These are phyloP conservation scores for Drosophila falleni DNA, from an alignment of 2,888 invertebrate genomes.

Conservation along the genomic window DNA sequence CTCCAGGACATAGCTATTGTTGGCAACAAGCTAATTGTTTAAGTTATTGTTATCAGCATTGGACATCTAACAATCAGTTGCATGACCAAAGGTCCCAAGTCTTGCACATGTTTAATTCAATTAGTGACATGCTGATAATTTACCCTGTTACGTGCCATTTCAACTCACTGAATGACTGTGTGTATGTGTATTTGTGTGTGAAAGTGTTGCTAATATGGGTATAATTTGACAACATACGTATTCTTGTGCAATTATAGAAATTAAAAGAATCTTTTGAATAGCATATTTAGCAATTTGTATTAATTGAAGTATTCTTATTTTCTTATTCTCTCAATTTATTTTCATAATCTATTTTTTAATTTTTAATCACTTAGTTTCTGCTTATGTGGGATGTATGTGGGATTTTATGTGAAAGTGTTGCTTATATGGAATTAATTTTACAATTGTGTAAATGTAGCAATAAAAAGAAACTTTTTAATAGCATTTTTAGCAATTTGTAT, in stretches of 20 bases:
- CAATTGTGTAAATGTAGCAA: too few species aligned
- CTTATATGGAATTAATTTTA: too few species aligned
- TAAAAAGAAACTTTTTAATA: too few species aligned
- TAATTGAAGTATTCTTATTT: neutral
- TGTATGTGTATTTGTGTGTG: neutral
- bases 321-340: too few species aligned
- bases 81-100: slow-evolving; percentile 41
- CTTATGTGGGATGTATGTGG: too few species aligned
- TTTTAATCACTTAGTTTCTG: neutral
- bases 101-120: slow-evolving; percentile 60
- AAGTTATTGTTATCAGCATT: slow-evolving; percentile 60
- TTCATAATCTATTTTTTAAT: neutral
- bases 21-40: slow-evolving; percentile 52
- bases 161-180: slow-evolving; percentile 27
- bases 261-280: too few species aligned
- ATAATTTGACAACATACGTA: slow-evolving; percentile 4
- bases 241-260: neutral
- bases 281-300: neutral
- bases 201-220: slow-evolving; percentile 30
- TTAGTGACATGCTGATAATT: slow-evolving; percentile 61
- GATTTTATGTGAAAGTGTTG: too few species aligned
- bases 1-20: slow-evolving; percentile 42
- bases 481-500: too few species aligned
- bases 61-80: slow-evolving; percentile 44
- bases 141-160: slow-evolving; percentile 42